Evolutionary conservation across 2,113 vertebrate genomes (phyloP).

Genomic region (Odocoileus hemionus): DNA sequence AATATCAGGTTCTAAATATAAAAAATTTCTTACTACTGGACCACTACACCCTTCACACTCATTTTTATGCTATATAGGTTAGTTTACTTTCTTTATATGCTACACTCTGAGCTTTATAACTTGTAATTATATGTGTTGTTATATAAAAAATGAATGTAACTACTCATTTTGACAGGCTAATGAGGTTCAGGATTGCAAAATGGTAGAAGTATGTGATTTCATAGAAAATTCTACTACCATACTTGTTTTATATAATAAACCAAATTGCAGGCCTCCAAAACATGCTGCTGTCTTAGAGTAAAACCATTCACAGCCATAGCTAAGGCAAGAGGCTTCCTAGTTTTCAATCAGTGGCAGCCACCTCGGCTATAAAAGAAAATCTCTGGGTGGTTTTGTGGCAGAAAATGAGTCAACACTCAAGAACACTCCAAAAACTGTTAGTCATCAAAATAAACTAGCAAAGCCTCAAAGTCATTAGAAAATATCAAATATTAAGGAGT

Average conservation of each 20-base stretch:
- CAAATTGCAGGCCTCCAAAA: neutral
- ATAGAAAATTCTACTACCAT: slow-evolving; percentile 12
- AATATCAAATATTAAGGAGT: slow-evolving; percentile 49
- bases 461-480: slow-evolving; percentile 54
- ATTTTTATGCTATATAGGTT: slow-evolving; percentile 29
- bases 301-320: slow-evolving; percentile 10
- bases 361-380: neutral
- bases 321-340: neutral
- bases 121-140: slow-evolving; percentile 62
- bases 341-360: slow-evolving; percentile 18
- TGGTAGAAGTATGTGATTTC: slow-evolving; percentile 20
- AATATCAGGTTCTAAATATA: slow-evolving; percentile 47
- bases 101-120: slow-evolving; percentile 61
- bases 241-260: slow-evolving; percentile 54
- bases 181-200: slow-evolving; percentile 50
- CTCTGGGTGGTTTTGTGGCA: neutral
- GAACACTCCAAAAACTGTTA: slow-evolving; percentile 21
- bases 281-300: neutral
- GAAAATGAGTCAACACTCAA: slow-evolving; percentile 27
- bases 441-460: slow-evolving; percentile 53
- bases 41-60: slow-evolving; percentile 50
- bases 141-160: slow-evolving; percentile 60
- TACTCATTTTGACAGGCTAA: slow-evolving; percentile 66
- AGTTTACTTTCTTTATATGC: slow-evolving; percentile 59
- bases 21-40: neutral